These are phyloP conservation scores for Dynastes grantii DNA, from an alignment of 2,888 invertebrate species.

Conservation along the genomic window DNA sequence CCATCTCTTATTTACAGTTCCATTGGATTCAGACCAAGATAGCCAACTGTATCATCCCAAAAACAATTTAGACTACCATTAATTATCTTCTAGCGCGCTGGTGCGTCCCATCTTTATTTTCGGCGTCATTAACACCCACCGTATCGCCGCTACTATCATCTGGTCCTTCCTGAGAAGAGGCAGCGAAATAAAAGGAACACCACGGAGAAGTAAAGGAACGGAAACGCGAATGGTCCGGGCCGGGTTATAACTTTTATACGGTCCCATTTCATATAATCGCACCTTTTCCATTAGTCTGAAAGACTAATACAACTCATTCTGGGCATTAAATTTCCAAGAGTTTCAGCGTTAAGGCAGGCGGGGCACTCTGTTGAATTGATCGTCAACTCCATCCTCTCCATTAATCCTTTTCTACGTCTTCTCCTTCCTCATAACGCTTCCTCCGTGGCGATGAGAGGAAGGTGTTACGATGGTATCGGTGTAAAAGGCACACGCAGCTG, in stretches of 20 bases:
- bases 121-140: slow-evolving; percentile 20
- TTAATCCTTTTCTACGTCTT: slow-evolving; percentile 40
- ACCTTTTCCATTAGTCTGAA: slow-evolving; percentile 45
- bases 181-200: slow-evolving; percentile 15
- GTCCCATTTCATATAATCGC: slow-evolving; percentile 42
- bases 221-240: neutral
- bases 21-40: too few species aligned
- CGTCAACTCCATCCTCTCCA: slow-evolving; percentile 44
- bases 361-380: slow-evolving; percentile 37
- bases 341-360: slow-evolving; percentile 19
- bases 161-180: neutral
- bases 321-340: slow-evolving; percentile 44
- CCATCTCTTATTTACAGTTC: neutral
- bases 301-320: slow-evolving; percentile 46
- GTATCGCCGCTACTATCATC: slow-evolving; percentile 14
- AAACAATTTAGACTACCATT: slow-evolving; percentile 6
- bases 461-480: neutral
- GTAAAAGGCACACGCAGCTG: neutral
- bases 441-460: neutral
- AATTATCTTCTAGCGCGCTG: slow-evolving; percentile 4
- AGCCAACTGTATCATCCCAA: neutral
- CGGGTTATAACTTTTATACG: slow-evolving; percentile 33
- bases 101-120: slow-evolving; percentile 18
- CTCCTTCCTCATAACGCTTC: slow-evolving; percentile 32
- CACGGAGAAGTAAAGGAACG: neutral